A percentile compares a stretch with the other conserved stretches of the same genome.
Evolutionary conservation across 2,888 invertebrate species (phyloP).

Genomic region (Chloromyia formosa): DNA sequence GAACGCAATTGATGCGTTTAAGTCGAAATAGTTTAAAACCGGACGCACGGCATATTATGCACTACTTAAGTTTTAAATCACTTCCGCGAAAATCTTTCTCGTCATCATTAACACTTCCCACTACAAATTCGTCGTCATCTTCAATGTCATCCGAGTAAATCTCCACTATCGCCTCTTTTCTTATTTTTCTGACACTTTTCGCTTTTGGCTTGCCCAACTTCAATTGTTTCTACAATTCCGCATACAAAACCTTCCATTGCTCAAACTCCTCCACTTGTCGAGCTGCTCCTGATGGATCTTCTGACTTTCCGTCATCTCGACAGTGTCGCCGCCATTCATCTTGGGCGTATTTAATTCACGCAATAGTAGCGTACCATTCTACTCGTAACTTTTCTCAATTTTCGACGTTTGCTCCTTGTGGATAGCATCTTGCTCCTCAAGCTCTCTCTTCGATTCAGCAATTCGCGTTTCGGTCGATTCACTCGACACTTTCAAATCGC

Average conservation of each 20-base stretch:
- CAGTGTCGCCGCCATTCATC: slow-evolving; percentile 51
- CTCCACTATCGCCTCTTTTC: too few species aligned
- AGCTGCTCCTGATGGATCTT: slow-evolving; percentile 56
- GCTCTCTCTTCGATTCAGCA: slow-evolving; percentile 63
- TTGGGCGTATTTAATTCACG: slow-evolving; percentile 54
- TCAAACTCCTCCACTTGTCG: slow-evolving; percentile 56
- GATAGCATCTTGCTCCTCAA: slow-evolving; percentile 65
- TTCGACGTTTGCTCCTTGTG: slow-evolving; percentile 67
- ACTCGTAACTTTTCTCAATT: slow-evolving; percentile 70
- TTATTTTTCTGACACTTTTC: too few species aligned
- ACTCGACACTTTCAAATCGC: slow-evolving; percentile 67
- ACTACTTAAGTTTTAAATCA: too few species aligned
- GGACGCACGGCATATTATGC: too few species aligned
- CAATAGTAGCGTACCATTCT: slow-evolving; percentile 66
- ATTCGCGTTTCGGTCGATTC: slow-evolving; percentile 61
- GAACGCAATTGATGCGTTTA: too few species aligned
- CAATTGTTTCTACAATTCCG: slow-evolving; percentile 49
- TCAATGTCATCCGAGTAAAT: too few species aligned
- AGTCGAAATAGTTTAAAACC: too few species aligned
- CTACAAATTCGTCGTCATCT: too few species aligned
- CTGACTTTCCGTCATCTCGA: slow-evolving; percentile 54
- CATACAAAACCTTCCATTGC: slow-evolving; percentile 51
- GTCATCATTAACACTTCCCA: too few species aligned
- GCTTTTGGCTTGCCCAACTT: slow-evolving; percentile 31
- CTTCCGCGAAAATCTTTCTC: too few species aligned